phyloP scores from a whole-genome alignment of 2,113 vertebrate species.

The Hemichromis elongatus region DNA sequence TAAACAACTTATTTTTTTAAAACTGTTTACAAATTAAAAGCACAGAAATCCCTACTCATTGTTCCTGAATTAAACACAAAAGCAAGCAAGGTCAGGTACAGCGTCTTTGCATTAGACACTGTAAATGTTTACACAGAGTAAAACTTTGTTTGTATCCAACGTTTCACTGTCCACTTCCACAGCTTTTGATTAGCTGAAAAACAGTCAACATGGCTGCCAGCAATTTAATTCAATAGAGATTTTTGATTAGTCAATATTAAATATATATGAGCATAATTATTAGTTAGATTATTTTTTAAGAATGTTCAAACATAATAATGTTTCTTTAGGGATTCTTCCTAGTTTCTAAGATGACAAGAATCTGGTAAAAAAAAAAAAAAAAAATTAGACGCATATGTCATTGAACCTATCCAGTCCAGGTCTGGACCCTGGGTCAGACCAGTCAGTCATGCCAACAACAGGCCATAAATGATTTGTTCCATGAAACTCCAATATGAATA shows the following conservation, averaged over 20 bases:
- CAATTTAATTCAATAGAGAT: background rate
- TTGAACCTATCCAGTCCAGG: background rate
- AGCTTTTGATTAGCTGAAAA: background rate
- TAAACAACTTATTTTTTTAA: too few relatives aligned
- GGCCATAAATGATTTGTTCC: background rate
- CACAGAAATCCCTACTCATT: background rate
- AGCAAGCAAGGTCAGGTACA: background rate
- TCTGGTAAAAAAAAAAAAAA: too few relatives aligned
- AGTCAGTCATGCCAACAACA: background rate
- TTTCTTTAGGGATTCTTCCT: background rate
- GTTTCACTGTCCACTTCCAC: background rate
- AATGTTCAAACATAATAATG: background rate
- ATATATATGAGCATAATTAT: background rate
- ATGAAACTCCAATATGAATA: background rate
- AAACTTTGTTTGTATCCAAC: background rate
- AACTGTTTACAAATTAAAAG: background rate
- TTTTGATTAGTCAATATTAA: accelerated
- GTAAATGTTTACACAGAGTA: background rate
- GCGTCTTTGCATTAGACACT: background rate
- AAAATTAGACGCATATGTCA: background rate
- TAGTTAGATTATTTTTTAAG: background rate
- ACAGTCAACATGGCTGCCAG: background rate
- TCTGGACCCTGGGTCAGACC: background rate
- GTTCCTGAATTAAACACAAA: background rate
- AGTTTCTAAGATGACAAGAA: background rate